These are phyloP conservation scores for Macrophya annulata DNA, from an alignment of 2,888 invertebrate genomes.

Conservation along the genomic window DNA sequence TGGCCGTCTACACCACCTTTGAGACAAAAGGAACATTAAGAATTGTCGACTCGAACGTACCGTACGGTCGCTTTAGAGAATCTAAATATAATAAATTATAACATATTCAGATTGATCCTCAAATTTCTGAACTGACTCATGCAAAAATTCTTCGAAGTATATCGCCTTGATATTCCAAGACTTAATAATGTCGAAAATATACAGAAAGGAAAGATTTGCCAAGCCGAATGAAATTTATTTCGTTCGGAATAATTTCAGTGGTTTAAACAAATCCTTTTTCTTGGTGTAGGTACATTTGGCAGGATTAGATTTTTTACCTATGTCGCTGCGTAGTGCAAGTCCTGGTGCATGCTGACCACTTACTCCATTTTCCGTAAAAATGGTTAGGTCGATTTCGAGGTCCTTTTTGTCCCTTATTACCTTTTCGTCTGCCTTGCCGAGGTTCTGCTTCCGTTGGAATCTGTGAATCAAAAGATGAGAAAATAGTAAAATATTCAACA, in stretches of 20 bases:
- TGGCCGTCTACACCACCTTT: constrained; percentile 87
- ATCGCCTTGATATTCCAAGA: not conserved
- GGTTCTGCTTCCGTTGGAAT: constrained; percentile 77
- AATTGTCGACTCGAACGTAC: constrained; percentile 24
- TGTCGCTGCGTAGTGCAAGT: constrained; percentile 90
- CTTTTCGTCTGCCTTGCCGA: constrained; percentile 74
- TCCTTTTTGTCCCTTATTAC: constrained; percentile 60
- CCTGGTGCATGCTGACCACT: constrained; percentile 91
- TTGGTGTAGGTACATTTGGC: constrained; percentile 18
- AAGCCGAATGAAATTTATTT: not conserved
- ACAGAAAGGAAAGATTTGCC: not conserved
- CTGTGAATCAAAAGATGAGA: constrained; percentile 65
- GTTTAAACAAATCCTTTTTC: not conserved
- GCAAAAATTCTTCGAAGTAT: not conserved
- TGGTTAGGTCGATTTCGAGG: constrained; percentile 73
- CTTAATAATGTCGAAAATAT: not conserved
- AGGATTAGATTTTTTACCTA: constrained; percentile 80
- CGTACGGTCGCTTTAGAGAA: constrained; percentile 28
- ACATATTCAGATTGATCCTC: constrained; percentile 4
- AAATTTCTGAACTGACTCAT: constrained; percentile 28
- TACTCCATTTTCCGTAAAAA: constrained; percentile 89
- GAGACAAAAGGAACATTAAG: constrained; percentile 29
- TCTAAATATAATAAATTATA: constrained; percentile 47
- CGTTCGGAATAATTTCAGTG: not conserved
- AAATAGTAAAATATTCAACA: not conserved